Percentiles rank a stretch among this genome's conserved stretches.
These are phyloP conservation scores for Macroteleia sp. DNA, from an alignment of 2,888 invertebrate genomes.

Conservation along the genomic window DNA sequence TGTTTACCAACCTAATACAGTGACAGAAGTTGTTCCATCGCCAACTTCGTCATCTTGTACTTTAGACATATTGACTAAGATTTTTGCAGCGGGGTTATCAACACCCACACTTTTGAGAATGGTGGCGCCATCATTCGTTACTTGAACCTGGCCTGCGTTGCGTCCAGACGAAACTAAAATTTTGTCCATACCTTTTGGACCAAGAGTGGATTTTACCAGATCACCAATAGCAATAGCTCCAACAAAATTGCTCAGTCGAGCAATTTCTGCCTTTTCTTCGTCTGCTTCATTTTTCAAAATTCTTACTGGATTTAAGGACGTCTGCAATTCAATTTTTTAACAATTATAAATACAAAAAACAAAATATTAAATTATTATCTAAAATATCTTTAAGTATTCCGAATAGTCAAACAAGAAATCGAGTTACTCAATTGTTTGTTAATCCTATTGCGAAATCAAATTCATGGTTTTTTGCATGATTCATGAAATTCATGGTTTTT, in stretches of 20 bases:
- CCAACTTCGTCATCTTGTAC: conserved; percentile 99
- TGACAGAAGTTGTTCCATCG: conserved; percentile 99
- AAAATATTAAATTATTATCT: no score
- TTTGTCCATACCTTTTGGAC: conserved; percentile 99
- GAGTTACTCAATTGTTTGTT: no score
- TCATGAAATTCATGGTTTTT: no score
- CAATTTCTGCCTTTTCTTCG: conserved; percentile 98
- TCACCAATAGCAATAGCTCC: conserved; percentile 99
- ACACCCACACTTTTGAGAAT: conserved; percentile 98
- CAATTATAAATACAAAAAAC: no score
- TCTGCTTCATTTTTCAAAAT: conserved; percentile 98
- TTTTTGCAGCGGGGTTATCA: conserved; percentile 99
- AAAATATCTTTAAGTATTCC: no score
- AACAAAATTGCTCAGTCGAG: conserved; percentile 98
- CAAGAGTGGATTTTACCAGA: conserved; percentile 98
- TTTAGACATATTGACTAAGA: conserved; percentile 99
- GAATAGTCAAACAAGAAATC: no score
- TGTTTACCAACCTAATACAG: conserved; percentile 89
- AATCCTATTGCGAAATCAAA: no score
- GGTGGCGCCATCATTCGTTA: conserved; percentile 99
- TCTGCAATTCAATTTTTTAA: no score
- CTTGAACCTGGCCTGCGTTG: conserved; percentile 93
- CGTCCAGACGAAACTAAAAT: conserved; percentile 92
- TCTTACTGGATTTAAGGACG: conserved; percentile 97
- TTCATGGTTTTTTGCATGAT: no score